Conservation (phyloP, 1,140 invertebrate species). For the Agrypnia vestita region DNA sequence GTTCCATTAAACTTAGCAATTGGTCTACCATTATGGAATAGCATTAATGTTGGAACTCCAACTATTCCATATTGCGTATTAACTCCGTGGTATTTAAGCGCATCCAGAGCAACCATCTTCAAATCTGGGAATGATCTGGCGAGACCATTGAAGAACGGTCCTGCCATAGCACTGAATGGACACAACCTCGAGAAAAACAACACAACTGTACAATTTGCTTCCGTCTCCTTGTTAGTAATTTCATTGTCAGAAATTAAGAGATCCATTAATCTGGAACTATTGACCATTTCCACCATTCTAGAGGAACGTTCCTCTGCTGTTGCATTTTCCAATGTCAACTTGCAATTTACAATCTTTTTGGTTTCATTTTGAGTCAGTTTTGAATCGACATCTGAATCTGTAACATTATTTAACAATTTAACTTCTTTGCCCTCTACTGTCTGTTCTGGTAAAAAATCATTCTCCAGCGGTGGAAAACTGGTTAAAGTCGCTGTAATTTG, state of each 20-base stretch:
- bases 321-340: constrained; percentile 64
- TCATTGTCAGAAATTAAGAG: constrained; percentile 66
- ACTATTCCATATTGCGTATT: constrained; percentile 95
- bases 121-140: constrained; percentile 88
- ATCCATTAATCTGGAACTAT: constrained; percentile 67
- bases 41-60: constrained; percentile 92
- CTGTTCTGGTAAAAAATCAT: neutral
- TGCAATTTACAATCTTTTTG: constrained; percentile 69
- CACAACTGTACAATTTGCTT: constrained; percentile 82
- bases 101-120: constrained; percentile 92
- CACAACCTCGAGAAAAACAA: constrained; percentile 94
- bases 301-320: constrained; percentile 63
- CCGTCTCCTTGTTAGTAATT: constrained; percentile 66
- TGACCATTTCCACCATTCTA: constrained; percentile 68
- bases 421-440: neutral
- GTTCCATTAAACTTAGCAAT: constrained; percentile 91
- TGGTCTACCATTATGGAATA: constrained; percentile 94
- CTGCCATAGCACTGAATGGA: constrained; percentile 90
- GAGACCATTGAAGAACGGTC: constrained; percentile 92
- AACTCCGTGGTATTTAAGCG: constrained; percentile 87
- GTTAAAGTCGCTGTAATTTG: constrained; percentile 1
- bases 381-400: neutral
- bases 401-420: neutral
- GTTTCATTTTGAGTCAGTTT: constrained; percentile 64
- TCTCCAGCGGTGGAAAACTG: constrained; percentile 3